Conservation (phyloP, 2,888 invertebrate genomes). For the Poecilus cupreus region DNA sequence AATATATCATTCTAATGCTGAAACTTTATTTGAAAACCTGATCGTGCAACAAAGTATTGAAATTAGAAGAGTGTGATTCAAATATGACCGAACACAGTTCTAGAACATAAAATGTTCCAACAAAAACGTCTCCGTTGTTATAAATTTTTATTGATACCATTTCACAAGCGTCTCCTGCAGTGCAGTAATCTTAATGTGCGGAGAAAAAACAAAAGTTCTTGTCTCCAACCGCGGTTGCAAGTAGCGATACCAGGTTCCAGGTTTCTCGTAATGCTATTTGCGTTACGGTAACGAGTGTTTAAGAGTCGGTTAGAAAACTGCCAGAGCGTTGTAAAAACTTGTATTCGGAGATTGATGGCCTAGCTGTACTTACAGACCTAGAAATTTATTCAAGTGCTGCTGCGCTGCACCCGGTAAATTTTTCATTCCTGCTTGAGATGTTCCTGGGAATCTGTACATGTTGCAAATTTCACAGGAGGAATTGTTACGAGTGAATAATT, state of each 20-base stretch:
- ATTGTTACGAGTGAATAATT: too few relatives aligned
- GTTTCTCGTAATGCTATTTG: constrained; percentile 16
- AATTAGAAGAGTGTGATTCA: not conserved
- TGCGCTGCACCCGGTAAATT: not conserved
- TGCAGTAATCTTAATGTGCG: constrained; percentile 38
- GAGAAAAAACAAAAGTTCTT: not conserved
- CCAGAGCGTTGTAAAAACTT: constrained; percentile 21
- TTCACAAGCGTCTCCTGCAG: not conserved
- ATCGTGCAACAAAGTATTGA: not conserved
- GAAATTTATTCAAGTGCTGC: constrained; percentile 19
- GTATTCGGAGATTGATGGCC: constrained; percentile 28
- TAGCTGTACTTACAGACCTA: not conserved
- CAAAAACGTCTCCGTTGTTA: not conserved
- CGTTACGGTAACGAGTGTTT: constrained; percentile 41
- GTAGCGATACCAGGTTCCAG: not conserved
- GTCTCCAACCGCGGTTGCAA: not conserved
- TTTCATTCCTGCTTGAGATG: not conserved
- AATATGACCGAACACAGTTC: not conserved
- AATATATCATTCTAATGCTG: too few relatives aligned
- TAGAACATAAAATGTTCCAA: not conserved
- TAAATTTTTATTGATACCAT: constrained; percentile 28
- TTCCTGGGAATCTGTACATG: not conserved
- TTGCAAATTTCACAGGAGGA: not conserved
- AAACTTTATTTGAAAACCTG: too few relatives aligned
- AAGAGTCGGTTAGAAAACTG: constrained; percentile 27